Evolutionary conservation across 2,888 invertebrate genomes (phyloP), one percentile per base, ranked within the genome.

Genomic region (Nezara viridula): DNA sequence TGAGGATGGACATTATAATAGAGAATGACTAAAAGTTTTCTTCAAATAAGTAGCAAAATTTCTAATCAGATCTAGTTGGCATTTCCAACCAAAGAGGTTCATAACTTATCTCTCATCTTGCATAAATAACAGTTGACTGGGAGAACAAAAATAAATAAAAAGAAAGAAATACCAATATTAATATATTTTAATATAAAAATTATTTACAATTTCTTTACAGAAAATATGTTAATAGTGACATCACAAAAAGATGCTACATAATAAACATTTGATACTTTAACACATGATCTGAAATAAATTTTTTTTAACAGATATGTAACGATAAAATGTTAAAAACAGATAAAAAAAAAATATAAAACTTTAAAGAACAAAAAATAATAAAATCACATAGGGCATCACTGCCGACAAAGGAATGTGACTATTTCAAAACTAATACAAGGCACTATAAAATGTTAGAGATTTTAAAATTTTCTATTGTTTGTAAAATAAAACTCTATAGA

Each of bases 131-230:
- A 60, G 4, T 4, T 60, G 6, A 21, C 0, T 2, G 5, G 7
- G n/a, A 6, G 24, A 27, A n/a, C 2, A n/a, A n/a, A 55, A 37
- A 37, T 5, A 9, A 37, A 73, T 37, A 19, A 19, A 73, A 60
- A 7, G 37, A 37, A 37, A 73, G 6, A 21, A 37, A 37, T n/a
- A 21, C 7, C 37, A 32, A n/a, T 81, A 81, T 81, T 81, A n/a
- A 81, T 81, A 81, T 81, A 40, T 47, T 81, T 81, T 81, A 81
- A 81, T 81, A 81, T 47, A 81, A 81, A 60, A 81, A 81, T 44
- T 81, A 81, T 81, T 81, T 81, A 81, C 81, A 81, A 81, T 81
- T n/a, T 81, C 81, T 81, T 81, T 81, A 81, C 81, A 81, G 40
- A 81, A 81, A 81, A 81, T 81, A 81, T 81, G 81, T 47, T 81